Conservation (phyloP, 1,140 invertebrate species). For the Cheumatopsyche charites region DNA sequence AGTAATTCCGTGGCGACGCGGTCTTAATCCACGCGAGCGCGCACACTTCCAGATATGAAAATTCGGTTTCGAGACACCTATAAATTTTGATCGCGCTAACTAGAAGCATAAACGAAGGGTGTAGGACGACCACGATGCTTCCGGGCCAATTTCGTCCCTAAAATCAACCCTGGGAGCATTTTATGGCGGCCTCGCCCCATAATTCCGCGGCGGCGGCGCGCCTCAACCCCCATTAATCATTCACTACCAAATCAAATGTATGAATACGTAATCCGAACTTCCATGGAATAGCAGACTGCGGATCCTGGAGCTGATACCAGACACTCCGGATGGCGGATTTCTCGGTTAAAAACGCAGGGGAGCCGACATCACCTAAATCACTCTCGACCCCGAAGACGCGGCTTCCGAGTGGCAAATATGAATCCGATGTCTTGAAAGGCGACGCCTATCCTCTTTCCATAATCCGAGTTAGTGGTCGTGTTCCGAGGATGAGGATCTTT, state of each 20-base stretch:
- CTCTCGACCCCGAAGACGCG: slow-evolving; percentile 13
- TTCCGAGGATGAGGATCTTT: too few species aligned
- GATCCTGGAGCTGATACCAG: not conserved
- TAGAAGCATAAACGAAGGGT: too few species aligned
- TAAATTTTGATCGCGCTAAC: too few species aligned
- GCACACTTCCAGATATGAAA: too few species aligned
- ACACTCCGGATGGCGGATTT: too few species aligned
- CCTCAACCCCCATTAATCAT: slow-evolving; percentile 28
- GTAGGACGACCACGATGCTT: not conserved
- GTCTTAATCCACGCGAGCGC: too few species aligned
- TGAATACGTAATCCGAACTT: slow-evolving; percentile 22
- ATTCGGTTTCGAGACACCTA: too few species aligned
- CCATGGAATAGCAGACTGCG: not conserved
- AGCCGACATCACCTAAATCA: slow-evolving; percentile 12
- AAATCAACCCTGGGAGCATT: slow-evolving; percentile 18
- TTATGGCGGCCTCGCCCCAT: slow-evolving; percentile 14
- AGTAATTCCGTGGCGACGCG: too few species aligned
- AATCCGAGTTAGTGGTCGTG: too few species aligned
- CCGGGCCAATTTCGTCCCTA: not conserved
- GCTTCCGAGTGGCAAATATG: slow-evolving; percentile 17
- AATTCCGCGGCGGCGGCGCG: slow-evolving; percentile 15
- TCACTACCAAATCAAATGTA: slow-evolving; percentile 29
- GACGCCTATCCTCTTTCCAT: not conserved
- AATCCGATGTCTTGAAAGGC: slow-evolving; percentile 23
- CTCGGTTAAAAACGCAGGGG: slow-evolving; percentile 7